Evolutionary conservation across 2,797 vertebrate genomes (phyloP).

Genomic region (Heteromormyrus szaboi): DNA sequence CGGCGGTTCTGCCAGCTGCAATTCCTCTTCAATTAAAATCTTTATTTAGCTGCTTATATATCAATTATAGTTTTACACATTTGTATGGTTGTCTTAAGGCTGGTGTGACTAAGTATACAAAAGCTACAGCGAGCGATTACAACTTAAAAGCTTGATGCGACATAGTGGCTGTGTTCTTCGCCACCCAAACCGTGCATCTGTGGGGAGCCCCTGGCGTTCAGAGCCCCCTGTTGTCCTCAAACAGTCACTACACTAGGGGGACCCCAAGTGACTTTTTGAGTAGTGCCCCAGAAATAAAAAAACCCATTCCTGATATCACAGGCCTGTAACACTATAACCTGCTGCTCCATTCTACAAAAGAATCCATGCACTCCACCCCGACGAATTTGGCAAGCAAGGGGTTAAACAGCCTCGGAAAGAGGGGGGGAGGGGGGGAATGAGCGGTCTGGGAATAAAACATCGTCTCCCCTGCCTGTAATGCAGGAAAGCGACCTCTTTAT

Average conservation of each 20-base stretch:
- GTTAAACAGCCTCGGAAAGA: neutral
- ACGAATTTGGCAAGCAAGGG: neutral
- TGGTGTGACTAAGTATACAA: neutral
- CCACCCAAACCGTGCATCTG: neutral
- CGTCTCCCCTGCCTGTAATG: slow-evolving; percentile 14
- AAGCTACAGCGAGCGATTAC: neutral
- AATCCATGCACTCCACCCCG: neutral
- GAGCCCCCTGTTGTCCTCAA: neutral
- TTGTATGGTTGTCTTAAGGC: neutral
- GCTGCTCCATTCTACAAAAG: neutral
- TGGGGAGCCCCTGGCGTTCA: neutral
- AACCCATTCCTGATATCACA: neutral
- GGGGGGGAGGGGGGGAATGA: neutral
- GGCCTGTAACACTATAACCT: neutral
- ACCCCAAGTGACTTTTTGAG: neutral
- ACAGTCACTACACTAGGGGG: neutral
- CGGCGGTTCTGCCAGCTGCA: neutral
- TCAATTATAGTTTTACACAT: neutral
- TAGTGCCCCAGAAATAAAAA: neutral
- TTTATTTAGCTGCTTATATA: neutral
- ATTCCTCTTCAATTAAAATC: neutral
- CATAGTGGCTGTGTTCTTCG: neutral
- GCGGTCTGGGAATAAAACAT: slow-evolving; percentile 8
- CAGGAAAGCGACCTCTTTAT: slow-evolving; percentile 1
- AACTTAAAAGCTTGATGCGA: neutral